Base-by-base conservation (phyloP, 2,113 vertebrate genomes). In the Proterorhinus semilunaris region DNA sequence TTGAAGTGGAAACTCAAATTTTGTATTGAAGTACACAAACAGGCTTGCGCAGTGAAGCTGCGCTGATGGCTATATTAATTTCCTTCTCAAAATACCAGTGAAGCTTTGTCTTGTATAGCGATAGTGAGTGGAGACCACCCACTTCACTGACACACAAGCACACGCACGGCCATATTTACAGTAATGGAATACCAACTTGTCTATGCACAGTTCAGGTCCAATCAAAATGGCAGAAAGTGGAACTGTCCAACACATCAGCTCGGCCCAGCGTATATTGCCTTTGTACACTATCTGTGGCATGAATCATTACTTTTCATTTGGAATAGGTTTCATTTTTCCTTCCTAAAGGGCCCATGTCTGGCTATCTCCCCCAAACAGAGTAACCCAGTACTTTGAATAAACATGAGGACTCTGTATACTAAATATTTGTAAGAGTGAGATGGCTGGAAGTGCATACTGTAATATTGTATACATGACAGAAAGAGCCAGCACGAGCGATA, bases 51-150 rank as follows among this genome's bases (percentile, higher is more conserved):
- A 65, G 65, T 67, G 71, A 81, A 68, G 47, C 69, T 64, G 77
- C 57, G 72, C 76, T 85, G 81, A 89, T 91, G 86, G 83, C 83
- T 71, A 90, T 88, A 92, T 94, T 95, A 93, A 94, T 95, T 95
- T 94, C 93, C 94, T 93, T 95, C 87, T 83, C 91, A 91, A 93
- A 94, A 94, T 93, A 95, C 95, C 95, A 94, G 93, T 93, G 93
- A 93, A 90, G 90, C 89, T 91, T 91, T 88, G 88, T 85, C 88
- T 86, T 88, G 83, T 90, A 83, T 90, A 91, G 91, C 87, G 87
- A 86, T 92, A 92, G 89, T 84, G 90, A 88, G 82, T 78, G 83
- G 91, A 94, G 96, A 97, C 95, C 96, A 98, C 96, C 95, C 95
- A 96, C 89, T 78, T 91, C 89, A 90, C 87, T 86, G 87, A 63